These are phyloP conservation scores for Canis aureus DNA, from an alignment of 2,113 vertebrate species.

Conservation along the genomic window DNA sequence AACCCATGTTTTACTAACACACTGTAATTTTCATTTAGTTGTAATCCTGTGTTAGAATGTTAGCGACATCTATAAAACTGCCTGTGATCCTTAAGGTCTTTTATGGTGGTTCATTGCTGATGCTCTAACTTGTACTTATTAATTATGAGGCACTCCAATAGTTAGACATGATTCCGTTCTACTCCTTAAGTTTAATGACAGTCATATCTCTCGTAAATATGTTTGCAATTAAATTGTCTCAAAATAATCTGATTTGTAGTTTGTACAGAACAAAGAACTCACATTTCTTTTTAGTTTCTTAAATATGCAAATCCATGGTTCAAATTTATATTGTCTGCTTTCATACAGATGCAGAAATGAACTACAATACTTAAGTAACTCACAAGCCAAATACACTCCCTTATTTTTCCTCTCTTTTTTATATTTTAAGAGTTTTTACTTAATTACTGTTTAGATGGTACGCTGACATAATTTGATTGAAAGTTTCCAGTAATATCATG, in stretches of 20 bases:
- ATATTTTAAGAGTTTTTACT: neutral
- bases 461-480: neutral
- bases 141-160: conserved; percentile 50
- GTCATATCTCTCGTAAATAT: conserved; percentile 45
- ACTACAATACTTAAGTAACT: conserved; percentile 30
- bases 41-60: neutral
- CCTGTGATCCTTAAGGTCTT: neutral
- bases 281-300: conserved; percentile 52
- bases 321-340: conserved; percentile 59
- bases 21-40: neutral
- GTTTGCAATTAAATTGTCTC: conserved; percentile 70
- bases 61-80: neutral
- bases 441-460: conserved; percentile 16
- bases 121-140: conserved; percentile 47
- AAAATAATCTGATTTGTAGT: conserved; percentile 63
- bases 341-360: neutral
- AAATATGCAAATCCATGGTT: conserved; percentile 27
- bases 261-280: conserved; percentile 35
- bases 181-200: neutral
- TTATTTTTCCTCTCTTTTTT: neutral
- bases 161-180: neutral
- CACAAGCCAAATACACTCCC: neutral
- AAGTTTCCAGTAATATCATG: conserved; percentile 27
- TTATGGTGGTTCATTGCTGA: neutral
- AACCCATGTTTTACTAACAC: conserved; percentile 16